Evolutionary conservation across 2,797 vertebrate species (phyloP), one percentile per base, ranked within the genome.

Genomic region (Paguma larvata): DNA sequence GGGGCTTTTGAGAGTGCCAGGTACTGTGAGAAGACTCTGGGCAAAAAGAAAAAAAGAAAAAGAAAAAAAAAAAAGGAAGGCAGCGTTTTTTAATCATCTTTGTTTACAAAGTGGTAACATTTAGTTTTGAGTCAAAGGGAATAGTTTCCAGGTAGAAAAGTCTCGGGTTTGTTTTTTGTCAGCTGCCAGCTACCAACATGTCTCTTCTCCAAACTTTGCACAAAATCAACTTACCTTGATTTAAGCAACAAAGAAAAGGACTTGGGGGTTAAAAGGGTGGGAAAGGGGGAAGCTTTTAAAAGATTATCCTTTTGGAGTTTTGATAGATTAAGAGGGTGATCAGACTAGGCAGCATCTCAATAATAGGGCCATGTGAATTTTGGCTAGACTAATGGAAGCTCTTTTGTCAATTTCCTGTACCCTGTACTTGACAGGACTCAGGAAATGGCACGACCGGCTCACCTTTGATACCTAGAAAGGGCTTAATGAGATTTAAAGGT

Each of bases 401-500:
- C 84, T 96, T 97, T 98, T 98, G 96, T 96, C 91, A 86, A n/a
- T 92, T 97, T 94, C 73, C 75, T 0, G 56, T 16, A 88, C 96
- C 89, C 34, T 16, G 6, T 89, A 79, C 95, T 97, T 98, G 97
- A 97, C 97, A 97, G 97, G 95, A 70, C 89, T 86, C 94, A 97
- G 97, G 94, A 96, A 97, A 91, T 89, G 67, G 96, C 85, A 41
- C 1, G 38, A 96, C 80, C 32, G 91, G 97, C 93, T 95, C 94
- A 98, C 95, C 95, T 98, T 95, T 97, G 95, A 98, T 97, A 98
- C 97, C 96, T 89, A 87, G 67, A 89, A 92, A 90, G 86, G 89
- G 85, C 86, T 98, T 98, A 98, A 92, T 97, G 96, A 97, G 97
- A 97, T 98, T 97, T 97, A 93, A 97, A 97, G 97, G 83, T 97